A percentile compares a stretch with the other conserved stretches of the same genome.
These are phyloP conservation scores for Pitta sordida DNA, from an alignment of 2,113 vertebrate species.

Conservation along the genomic window DNA sequence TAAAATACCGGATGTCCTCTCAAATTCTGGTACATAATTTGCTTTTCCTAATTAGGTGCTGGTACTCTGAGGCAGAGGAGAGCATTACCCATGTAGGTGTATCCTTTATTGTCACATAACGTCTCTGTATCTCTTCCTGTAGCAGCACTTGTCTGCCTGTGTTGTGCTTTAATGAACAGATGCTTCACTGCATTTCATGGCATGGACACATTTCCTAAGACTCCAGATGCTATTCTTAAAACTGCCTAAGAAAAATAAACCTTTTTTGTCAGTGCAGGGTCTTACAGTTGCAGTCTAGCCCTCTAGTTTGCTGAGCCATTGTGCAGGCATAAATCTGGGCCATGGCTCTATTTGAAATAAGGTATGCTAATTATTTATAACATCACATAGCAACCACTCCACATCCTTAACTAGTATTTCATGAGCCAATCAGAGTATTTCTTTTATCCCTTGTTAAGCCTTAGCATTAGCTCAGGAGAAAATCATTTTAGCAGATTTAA, in stretches of 20 bases:
- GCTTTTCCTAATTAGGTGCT: neutral
- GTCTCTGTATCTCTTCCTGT: neutral
- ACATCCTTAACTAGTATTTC: conserved; percentile 58
- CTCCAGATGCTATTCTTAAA: conserved; percentile 15
- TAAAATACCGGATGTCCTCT: neutral
- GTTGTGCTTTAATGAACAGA: conserved; percentile 20
- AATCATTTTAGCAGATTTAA: conserved; percentile 63
- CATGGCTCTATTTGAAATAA: conserved; percentile 56
- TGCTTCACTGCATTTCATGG: neutral
- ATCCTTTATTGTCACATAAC: neutral
- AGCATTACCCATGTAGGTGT: neutral
- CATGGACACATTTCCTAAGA: neutral
- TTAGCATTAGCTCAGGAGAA: conserved; percentile 56
- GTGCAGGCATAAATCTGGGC: conserved; percentile 45
- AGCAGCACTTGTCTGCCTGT: neutral
- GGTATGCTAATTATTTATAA: conserved; percentile 67
- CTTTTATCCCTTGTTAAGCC: conserved; percentile 56
- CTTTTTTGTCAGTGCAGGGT: neutral
- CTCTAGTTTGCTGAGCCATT: conserved; percentile 48
- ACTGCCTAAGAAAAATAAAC: conserved; percentile 23
- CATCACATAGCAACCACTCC: conserved; percentile 51
- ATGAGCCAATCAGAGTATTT: conserved; percentile 56
- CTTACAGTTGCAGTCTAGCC: conserved; percentile 3
- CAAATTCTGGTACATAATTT: neutral
- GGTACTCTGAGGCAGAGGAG: neutral